Percentiles rank a stretch among this genome's conserved stretches.
phyloP scores from a whole-genome alignment of 2,888 invertebrate species.

The Tineola bisselliella region DNA sequence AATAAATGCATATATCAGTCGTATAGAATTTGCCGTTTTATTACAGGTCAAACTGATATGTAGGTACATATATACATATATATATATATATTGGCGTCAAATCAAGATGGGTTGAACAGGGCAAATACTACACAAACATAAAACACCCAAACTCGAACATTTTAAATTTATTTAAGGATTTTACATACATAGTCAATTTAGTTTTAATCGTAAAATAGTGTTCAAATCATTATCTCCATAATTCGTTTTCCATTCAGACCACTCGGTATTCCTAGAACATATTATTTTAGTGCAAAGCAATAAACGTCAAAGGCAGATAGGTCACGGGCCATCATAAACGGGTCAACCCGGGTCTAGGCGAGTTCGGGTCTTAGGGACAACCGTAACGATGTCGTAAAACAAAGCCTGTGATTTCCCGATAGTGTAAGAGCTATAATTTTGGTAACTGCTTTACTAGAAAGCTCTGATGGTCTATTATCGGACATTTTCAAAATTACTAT shows the following conservation, averaged over 20 bases:
- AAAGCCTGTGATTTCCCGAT: conserved; percentile 12
- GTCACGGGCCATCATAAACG: conserved; percentile 11
- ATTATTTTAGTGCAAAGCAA: not conserved
- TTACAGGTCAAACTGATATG: too few species aligned
- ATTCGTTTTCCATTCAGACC: not conserved
- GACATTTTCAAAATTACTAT: not conserved
- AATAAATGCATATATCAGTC: too few species aligned
- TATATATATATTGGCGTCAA: too few species aligned
- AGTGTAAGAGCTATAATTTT: conserved; percentile 6
- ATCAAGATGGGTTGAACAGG: too few species aligned
- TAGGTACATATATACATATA: too few species aligned
- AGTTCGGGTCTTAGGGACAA: conserved; percentile 7
- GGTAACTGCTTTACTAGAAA: conserved; percentile 9
- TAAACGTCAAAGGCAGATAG: conserved; percentile 11
- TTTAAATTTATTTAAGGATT: too few species aligned
- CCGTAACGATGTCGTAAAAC: conserved; percentile 10
- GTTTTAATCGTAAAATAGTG: too few species aligned
- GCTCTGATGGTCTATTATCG: not conserved
- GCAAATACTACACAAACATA: too few species aligned
- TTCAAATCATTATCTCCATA: not conserved
- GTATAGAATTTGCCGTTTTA: too few species aligned
- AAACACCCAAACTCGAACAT: too few species aligned
- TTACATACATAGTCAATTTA: too few species aligned
- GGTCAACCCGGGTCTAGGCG: not conserved
- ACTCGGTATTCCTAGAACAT: not conserved